Base-by-base conservation (phyloP, 2,797 vertebrate genomes). In the Dendrocincla fuliginosa region DNA sequence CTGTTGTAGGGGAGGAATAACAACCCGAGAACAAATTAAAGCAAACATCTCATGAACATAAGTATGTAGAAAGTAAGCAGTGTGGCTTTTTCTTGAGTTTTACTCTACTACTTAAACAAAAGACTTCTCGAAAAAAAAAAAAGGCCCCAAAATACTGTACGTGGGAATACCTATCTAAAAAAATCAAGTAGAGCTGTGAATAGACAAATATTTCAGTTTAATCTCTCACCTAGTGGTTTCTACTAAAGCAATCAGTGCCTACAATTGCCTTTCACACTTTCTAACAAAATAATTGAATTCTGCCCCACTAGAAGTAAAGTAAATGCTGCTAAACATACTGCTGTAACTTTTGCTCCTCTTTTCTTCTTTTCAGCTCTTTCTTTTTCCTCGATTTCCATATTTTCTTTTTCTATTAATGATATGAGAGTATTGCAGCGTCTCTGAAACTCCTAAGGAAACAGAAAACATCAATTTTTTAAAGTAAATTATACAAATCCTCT, bases 321-420 rank as follows among this genome's bases (percentile, higher is more conserved):
- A 96, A 97, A 89, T 86, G 81, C 90, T 97, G 84, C 87, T 84
- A 75, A 93, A 98, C 98, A 92, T 98, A 98, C 98, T 90, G 97
- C 96, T 98, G 98, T 97, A 77, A 97, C 97, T 98, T 99, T 99
- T 79, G 98, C 96, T 95, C 97, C 97, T 89, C 98, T 97, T 95
- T 98, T 99, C 98, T 99, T 99, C 98, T 98, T 99, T 96, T 99
- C 98, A 33, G 98, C 98, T 97, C 98, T 97, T 67, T 99, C 98
- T 95, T 98, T 99, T 97, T 99, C 98, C 95, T 99, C 98, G 56
- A 99, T 98, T 98, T 99, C 98, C 97, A 98, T 98, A 90, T 99
- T 99, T 98, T 99, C 98, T 96, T 99, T 99, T 96, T 99, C 98
- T 89, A 99, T 99, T 93, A 99, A 97, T 47, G 98, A 98, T 97